Evolutionary conservation across 2,797 vertebrate genomes (phyloP).

Genomic region (Pseudochirops cupreus): DNA sequence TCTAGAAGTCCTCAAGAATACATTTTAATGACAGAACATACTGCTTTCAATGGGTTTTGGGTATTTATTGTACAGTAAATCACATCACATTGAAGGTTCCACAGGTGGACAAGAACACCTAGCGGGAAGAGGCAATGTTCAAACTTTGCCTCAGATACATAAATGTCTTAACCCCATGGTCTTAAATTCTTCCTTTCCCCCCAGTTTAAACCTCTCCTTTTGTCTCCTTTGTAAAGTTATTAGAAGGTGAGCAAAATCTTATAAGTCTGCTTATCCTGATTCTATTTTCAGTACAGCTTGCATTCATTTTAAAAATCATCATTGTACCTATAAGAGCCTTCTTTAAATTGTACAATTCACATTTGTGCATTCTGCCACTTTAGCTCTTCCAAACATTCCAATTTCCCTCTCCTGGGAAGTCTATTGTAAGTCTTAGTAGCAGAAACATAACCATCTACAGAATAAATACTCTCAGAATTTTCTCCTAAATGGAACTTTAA

Average conservation of each 20-base stretch:
- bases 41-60: background rate
- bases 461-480: constrained; percentile 23
- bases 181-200: background rate
- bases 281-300: constrained; percentile 29
- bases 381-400: background rate
- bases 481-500: constrained; percentile 6
- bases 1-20: background rate
- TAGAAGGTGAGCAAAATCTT: background rate
- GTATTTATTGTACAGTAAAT: background rate
- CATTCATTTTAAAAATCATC: constrained; percentile 3
- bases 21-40: background rate
- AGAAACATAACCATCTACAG: background rate
- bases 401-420: background rate
- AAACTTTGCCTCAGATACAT: background rate
- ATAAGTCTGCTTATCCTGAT: background rate
- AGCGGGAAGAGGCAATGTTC: background rate
- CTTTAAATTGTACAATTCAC: background rate
- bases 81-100: background rate
- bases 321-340: background rate
- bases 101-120: background rate
- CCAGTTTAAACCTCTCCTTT: background rate
- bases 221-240: background rate
- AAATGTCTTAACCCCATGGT: background rate
- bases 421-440: constrained; percentile 18
- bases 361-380: background rate